Conservation (phyloP, 1,140 invertebrate genomes). For the Pseudoatta argentina region DNA sequence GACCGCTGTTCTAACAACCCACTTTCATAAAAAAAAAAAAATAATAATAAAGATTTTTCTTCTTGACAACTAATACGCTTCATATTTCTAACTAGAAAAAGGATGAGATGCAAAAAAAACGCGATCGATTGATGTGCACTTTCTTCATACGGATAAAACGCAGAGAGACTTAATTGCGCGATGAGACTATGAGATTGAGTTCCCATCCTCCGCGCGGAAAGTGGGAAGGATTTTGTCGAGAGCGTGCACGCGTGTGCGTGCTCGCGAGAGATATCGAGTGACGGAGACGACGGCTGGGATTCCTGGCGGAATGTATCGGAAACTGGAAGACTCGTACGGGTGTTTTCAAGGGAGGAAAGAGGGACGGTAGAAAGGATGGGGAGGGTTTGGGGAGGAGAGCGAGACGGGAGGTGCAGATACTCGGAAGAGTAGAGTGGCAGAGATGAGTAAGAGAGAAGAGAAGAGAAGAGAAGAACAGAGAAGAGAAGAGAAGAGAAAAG, state of each 20-base stretch:
- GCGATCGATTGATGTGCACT: neutral
- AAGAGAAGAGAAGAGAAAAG: conserved; percentile 57
- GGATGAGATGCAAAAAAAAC: neutral
- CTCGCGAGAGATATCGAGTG: conserved; percentile 53
- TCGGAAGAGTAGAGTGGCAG: conserved; percentile 48
- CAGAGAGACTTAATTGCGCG: neutral
- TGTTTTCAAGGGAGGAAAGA: conserved; percentile 42
- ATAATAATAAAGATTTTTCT: neutral
- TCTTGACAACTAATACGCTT: neutral
- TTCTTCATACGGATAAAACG: neutral
- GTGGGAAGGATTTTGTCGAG: conserved; percentile 27
- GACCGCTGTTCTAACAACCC: neutral
- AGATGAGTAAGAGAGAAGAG: conserved; percentile 46
- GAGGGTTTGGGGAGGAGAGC: conserved; percentile 22
- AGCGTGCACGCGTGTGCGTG: conserved; percentile 34
- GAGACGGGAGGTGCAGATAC: conserved; percentile 50
- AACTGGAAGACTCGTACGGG: conserved; percentile 73
- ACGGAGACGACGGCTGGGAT: conserved; percentile 65
- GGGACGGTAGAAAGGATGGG: neutral
- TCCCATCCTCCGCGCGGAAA: neutral
- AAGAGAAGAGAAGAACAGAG: conserved; percentile 41
- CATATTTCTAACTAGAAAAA: neutral
- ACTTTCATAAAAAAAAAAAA: neutral
- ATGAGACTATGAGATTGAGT: conserved; percentile 25
- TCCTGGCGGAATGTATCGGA: conserved; percentile 77